Base-by-base conservation (phyloP, 2,888 invertebrate genomes). In the Pemphredon lugubris region DNA sequence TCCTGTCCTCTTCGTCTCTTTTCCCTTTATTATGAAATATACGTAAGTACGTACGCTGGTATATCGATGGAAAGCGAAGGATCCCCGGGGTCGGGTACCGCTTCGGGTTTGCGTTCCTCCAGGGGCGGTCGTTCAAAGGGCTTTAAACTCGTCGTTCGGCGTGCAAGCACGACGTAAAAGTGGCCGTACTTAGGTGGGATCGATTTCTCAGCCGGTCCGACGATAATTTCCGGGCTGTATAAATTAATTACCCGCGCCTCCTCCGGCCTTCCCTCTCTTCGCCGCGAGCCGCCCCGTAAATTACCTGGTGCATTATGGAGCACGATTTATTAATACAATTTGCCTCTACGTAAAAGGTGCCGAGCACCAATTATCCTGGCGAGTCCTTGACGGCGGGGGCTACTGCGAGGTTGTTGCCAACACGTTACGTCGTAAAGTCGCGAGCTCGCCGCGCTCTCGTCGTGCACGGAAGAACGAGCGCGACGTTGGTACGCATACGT, bases 301-400 rank as follows among this genome's bases (percentile, higher is more conserved):
- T 51, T 44, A 23, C 34, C 13, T 51, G 32, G 21, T 32, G 63
- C 73, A 73, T 79, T 73, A 75, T 70, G 77, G 66, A 67, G 65
- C 74, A 66, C 79, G 83, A 85, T 84, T 84, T 85, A 84, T 85
- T 84, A 84, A 85, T 79, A 83, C 81, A 83, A 85, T 85, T 84
- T 83, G 80, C 79, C 81, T n/a, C 70, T 18, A 77, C 77, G 80
- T 77, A 80, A 83, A 85, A 84, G 82, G 83, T 82, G 77, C 78
- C 60, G 34, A 23, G 42, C 60, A 40, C 44, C 83, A 84, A 84
- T 85, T 84, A 85, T 81, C 78, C 73, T 47, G 42, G 53, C 51
- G 20, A 40, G 69, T 61, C 50, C 58, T 18, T 40, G 47, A 5
- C 39, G 34, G n/a, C 32, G 23, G 13, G n/a, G 18, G 14, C n/a